A percentile compares a stretch with the other conserved stretches of the same genome.
These are phyloP conservation scores for Drosophila borealis DNA, from an alignment of 2,888 invertebrate genomes.

Conservation along the genomic window DNA sequence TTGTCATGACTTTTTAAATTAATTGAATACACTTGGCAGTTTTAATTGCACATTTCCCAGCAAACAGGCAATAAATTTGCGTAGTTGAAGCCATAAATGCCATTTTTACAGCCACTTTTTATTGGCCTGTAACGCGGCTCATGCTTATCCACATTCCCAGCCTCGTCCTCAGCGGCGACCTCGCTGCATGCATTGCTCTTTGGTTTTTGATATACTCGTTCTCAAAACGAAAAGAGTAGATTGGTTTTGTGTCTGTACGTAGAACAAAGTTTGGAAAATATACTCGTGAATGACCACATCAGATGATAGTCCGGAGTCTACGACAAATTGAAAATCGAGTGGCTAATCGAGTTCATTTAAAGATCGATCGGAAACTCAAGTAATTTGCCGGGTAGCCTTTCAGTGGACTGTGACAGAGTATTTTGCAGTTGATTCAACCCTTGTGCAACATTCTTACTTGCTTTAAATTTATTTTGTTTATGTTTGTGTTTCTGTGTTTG, in stretches of 20 bases:
- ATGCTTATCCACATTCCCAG: constrained; percentile 40
- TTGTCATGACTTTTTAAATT: constrained; percentile 63
- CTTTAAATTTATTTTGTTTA: constrained; percentile 31
- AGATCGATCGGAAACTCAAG: too few relatives aligned
- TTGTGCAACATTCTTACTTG: constrained; percentile 2
- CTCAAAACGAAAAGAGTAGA: not conserved
- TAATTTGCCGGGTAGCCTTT: too few relatives aligned
- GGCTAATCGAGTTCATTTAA: too few relatives aligned
- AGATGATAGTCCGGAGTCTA: not conserved
- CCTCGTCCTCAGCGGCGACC: constrained; percentile 21
- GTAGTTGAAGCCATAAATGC: constrained; percentile 70
- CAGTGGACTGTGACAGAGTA: not conserved
- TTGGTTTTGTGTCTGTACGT: not conserved
- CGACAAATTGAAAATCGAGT: too few relatives aligned
- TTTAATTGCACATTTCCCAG: constrained; percentile 72
- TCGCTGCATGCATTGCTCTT: constrained; percentile 27
- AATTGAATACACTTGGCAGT: constrained; percentile 71
- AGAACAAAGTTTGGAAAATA: too few relatives aligned
- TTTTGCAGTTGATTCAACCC: not conserved
- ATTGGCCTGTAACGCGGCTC: constrained; percentile 53
- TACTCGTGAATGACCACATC: too few relatives aligned
- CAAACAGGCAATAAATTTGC: constrained; percentile 69
- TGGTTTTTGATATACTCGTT: constrained; percentile 5
- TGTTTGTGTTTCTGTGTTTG: constrained; percentile 54
- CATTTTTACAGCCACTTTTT: constrained; percentile 68